Conservation (phyloP, 92 coral and sea anemone species). For the Siderastrea radians region DNA sequence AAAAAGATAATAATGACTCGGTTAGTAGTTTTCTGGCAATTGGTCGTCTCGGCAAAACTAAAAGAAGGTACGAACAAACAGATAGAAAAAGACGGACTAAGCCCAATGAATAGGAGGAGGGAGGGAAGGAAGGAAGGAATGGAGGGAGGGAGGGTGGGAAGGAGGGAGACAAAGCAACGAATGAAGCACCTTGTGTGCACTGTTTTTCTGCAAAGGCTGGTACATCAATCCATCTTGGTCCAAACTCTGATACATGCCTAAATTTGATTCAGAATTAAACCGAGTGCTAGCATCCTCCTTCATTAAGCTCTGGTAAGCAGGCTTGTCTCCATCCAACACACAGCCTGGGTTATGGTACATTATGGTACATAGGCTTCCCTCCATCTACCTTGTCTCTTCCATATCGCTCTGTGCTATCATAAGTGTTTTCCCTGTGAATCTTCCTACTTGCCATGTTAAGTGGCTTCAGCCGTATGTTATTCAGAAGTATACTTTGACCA, state of each 20-base stretch:
- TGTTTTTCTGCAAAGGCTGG: slow-evolving; percentile 21
- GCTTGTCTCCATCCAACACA: not conserved
- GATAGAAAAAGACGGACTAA: not conserved
- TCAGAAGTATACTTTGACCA: not conserved
- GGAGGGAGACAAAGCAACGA: not conserved
- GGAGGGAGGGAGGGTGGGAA: too few relatives aligned
- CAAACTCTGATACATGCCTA: slow-evolving; percentile 23
- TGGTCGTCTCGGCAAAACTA: not conserved
- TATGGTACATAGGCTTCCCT: slow-evolving; percentile 24
- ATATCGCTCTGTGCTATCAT: not conserved
- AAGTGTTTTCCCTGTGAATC: not conserved
- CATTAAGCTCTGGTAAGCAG: not conserved
- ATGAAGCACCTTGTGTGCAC: not conserved
- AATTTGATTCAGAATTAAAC: not conserved
- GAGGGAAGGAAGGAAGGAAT: too few relatives aligned
- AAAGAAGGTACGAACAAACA: not conserved
- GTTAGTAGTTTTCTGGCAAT: too few relatives aligned
- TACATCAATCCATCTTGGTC: slow-evolving; percentile 21
- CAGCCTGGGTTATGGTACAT: not conserved
- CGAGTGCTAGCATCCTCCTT: not conserved
- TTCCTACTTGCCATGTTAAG: not conserved
- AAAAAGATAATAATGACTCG: not conserved
- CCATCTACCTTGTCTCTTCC: not conserved
- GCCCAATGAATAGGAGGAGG: not conserved
- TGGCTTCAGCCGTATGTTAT: slow-evolving; percentile 1